These are phyloP conservation scores for Pelobates fuscus DNA, from an alignment of 2,113 vertebrate species.

Conservation along the genomic window DNA sequence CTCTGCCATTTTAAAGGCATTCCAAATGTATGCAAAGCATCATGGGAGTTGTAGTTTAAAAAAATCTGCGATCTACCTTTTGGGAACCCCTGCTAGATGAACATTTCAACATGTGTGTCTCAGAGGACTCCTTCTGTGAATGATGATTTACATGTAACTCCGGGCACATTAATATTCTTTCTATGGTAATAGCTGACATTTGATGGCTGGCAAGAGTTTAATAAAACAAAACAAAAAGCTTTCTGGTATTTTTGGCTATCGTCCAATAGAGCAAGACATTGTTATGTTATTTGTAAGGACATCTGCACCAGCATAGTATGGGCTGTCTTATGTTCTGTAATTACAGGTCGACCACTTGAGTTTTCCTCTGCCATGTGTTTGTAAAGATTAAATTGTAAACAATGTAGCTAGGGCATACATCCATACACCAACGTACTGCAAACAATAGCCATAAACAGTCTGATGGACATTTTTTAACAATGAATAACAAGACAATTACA, in stretches of 20 bases:
- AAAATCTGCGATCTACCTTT: too few relatives aligned
- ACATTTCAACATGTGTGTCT: too few relatives aligned
- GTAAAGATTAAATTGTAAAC: conserved; percentile 27
- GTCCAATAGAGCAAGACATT: background rate
- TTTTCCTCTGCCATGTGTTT: conserved; percentile 22
- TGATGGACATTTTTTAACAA: conserved; percentile 24
- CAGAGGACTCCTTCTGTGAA: too few relatives aligned
- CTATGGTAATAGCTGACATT: too few relatives aligned
- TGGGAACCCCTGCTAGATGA: too few relatives aligned
- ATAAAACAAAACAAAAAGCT: too few relatives aligned
- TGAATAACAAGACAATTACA: conserved; percentile 34
- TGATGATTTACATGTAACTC: too few relatives aligned
- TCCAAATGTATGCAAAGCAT: too few relatives aligned
- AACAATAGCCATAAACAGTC: conserved; percentile 13
- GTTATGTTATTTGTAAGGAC: background rate
- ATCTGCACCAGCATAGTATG: background rate
- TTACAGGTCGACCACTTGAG: conserved; percentile 14
- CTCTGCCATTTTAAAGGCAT: too few relatives aligned
- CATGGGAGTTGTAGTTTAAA: too few relatives aligned
- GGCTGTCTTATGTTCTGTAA: background rate
- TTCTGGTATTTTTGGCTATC: background rate
- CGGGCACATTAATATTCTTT: too few relatives aligned
- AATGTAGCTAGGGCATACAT: conserved; percentile 3
- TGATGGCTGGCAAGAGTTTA: too few relatives aligned
- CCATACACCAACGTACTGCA: conserved; percentile 12